These are phyloP conservation scores for Apaloderma vittatum DNA, from an alignment of 2,113 vertebrate genomes.

Conservation along the genomic window DNA sequence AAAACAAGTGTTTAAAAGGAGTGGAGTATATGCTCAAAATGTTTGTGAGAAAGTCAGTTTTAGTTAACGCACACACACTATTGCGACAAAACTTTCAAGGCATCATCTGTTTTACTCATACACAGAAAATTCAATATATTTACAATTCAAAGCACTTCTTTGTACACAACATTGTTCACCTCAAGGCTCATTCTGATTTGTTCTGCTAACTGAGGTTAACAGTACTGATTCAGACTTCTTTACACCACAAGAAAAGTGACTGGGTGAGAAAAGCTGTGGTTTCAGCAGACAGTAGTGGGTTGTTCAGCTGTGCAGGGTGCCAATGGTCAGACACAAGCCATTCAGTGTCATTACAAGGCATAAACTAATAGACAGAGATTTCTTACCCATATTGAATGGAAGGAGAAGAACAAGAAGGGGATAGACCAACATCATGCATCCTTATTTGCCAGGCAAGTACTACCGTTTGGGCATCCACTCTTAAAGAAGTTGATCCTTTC, in stretches of 20 bases:
- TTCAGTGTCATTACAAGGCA: not conserved
- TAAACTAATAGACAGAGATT: not conserved
- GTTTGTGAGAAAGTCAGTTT: not conserved
- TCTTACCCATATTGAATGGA: not conserved
- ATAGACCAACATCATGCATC: accelerated
- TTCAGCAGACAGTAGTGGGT: not conserved
- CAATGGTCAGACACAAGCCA: not conserved
- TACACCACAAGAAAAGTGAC: not conserved
- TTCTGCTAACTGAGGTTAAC: not conserved
- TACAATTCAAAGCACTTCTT: not conserved
- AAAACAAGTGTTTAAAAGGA: conserved; percentile 22
- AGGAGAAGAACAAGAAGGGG: not conserved
- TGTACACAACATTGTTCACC: not conserved
- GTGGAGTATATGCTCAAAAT: not conserved
- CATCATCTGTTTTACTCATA: not conserved
- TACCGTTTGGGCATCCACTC: not conserved
- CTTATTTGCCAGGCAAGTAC: accelerated
- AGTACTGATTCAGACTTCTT: not conserved
- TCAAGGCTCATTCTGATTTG: not conserved
- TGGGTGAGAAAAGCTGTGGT: not conserved
- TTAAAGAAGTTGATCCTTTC: not conserved
- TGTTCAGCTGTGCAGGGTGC: not conserved
- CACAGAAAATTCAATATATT: not conserved
- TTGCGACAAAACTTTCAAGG: not conserved
- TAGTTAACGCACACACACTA: not conserved